These are phyloP conservation scores for Spinus olivaceus DNA, from an alignment of 2,797 vertebrate genomes.

Conservation along the genomic window DNA sequence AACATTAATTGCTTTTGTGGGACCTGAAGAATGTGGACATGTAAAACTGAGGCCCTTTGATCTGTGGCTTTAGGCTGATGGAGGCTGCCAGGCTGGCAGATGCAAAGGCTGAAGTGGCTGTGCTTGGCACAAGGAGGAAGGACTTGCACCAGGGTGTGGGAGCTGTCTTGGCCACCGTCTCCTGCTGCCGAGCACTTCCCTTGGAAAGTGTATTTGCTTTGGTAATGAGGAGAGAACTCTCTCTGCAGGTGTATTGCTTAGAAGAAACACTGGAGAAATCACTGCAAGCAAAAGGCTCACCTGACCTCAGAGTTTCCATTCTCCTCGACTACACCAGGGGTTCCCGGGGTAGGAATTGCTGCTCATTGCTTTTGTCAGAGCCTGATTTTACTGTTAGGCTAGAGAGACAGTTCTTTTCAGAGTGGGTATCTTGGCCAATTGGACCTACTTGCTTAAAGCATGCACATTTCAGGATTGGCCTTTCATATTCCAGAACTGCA, in stretches of 20 bases:
- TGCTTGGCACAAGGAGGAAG: background rate
- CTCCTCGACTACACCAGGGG: constrained; percentile 92
- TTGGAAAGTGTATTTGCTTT: background rate
- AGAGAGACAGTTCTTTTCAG: background rate
- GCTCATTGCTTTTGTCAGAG: background rate
- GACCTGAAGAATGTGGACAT: background rate
- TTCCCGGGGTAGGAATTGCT: constrained; percentile 81
- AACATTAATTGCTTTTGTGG: background rate
- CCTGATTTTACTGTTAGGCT: background rate
- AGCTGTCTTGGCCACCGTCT: background rate
- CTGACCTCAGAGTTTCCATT: constrained; percentile 86
- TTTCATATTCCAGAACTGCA: background rate
- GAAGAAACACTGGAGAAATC: constrained; percentile 85
- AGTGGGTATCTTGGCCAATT: background rate
- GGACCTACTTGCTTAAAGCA: background rate
- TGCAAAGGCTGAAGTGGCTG: background rate
- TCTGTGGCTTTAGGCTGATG: background rate
- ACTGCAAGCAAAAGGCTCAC: constrained; percentile 56
- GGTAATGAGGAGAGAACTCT: background rate
- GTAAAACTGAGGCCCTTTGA: background rate
- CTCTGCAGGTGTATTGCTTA: constrained; percentile 88
- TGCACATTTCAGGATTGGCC: background rate
- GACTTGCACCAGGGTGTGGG: background rate
- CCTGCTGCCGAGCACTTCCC: background rate
- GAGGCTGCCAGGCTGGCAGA: background rate